Percentiles rank a stretch among this genome's conserved stretches.
Conservation (phyloP, 2,797 vertebrate genomes). For the Phylloscopus collybita region DNA sequence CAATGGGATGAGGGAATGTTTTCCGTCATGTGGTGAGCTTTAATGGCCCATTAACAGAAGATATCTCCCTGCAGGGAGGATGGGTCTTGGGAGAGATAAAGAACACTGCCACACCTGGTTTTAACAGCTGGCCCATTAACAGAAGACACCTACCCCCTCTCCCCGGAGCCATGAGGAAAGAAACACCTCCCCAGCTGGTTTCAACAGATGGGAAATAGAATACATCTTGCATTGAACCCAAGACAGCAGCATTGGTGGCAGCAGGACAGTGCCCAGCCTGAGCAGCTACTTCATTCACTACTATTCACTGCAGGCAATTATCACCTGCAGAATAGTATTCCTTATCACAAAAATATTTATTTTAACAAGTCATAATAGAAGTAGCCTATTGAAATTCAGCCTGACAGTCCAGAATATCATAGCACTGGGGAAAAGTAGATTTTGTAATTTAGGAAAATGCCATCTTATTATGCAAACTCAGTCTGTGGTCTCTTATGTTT, state of each 20-base stretch:
- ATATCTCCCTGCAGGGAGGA: too few relatives aligned
- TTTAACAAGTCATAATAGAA: not conserved
- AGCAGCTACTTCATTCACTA: not conserved
- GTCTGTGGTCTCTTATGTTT: not conserved
- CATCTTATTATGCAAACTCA: not conserved
- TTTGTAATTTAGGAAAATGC: not conserved
- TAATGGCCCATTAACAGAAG: too few relatives aligned
- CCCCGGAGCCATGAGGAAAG: too few relatives aligned
- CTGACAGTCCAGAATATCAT: not conserved
- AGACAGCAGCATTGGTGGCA: fast-evolving
- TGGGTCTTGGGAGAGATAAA: too few relatives aligned
- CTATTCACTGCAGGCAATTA: not conserved
- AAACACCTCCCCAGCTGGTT: too few relatives aligned
- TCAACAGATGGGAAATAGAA: too few relatives aligned
- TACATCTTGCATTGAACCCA: too few relatives aligned
- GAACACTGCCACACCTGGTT: too few relatives aligned
- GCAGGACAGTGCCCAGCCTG: not conserved
- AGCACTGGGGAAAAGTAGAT: not conserved
- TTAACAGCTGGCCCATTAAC: too few relatives aligned
- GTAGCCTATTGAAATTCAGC: not conserved
- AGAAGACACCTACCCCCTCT: too few relatives aligned
- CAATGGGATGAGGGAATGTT: too few relatives aligned
- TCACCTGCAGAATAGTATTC: not conserved
- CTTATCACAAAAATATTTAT: not conserved
- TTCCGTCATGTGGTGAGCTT: too few relatives aligned